Evolutionary conservation across 2,113 vertebrate genomes (phyloP), one percentile per base, ranked within the genome.

Genomic region (Alligator sinensis): DNA sequence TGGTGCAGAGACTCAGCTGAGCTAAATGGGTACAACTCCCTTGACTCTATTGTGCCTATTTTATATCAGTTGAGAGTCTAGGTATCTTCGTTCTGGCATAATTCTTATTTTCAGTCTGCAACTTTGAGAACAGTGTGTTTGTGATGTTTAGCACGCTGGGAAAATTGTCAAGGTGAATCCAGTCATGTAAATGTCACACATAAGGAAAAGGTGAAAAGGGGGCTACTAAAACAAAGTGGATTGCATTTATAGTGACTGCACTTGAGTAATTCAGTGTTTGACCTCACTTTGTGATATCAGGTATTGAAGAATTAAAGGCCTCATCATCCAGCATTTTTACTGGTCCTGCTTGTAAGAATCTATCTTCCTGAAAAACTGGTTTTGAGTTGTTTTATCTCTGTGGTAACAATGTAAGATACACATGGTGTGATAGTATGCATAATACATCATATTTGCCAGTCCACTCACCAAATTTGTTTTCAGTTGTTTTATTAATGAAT

Each of bases 391-490:
- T 90, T 83, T 87, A 62, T 63, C 4, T 85, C 82, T 82, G 30
- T 83, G 4, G 54, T 85, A n/a, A 85, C 22, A 2, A 2, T 10
- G 15, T 11, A 63, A 80, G 74, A 25, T 82, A 30, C 12, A 4
- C 1, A 0, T 0, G 0, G 1, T 18, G 0, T 47, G 22, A 21
- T 61, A 0, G 1, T 9, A 64, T 13, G 1, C 60, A 62, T 2
- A 54, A 62, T 0, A 1, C 2, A 16, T 84, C 16, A 30, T 10
- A 47, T 87, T 91, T 58, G 11, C 30, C 38, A 16, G 28, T 90
- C 54, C 0, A 0, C 84, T 94, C 38, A 18, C 30, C 88, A 77
- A 5, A 24, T 85, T 47, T 47, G 47, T 47, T 89, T 61, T 93
- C 22, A 2, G 90, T 80, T 81, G 19, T 4, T 89, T 91, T 90